Conservation (phyloP, 2,888 invertebrate species). For the Chrysomela aeneicollis region DNA sequence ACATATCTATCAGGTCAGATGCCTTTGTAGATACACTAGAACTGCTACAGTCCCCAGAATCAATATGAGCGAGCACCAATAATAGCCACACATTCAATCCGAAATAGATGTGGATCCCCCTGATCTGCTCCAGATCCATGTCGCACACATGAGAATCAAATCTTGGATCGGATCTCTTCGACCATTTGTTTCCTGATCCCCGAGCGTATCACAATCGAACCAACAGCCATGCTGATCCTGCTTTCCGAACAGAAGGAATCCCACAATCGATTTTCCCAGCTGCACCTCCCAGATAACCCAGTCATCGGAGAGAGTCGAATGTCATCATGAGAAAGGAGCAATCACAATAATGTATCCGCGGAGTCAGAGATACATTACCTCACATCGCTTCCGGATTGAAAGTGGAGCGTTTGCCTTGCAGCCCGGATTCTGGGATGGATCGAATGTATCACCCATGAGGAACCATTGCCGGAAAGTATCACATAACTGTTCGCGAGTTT, state of each 20-base stretch:
- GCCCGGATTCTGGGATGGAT: not conserved
- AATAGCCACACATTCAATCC: too few relatives aligned
- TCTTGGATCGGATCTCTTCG: not conserved
- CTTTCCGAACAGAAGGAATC: not conserved
- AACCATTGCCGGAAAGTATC: not conserved
- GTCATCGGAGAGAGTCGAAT: slow-evolving; percentile 30
- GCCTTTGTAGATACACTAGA: too few relatives aligned
- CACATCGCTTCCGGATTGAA: slow-evolving; percentile 36
- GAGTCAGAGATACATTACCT: slow-evolving; percentile 35
- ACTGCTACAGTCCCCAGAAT: too few relatives aligned
- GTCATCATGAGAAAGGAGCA: slow-evolving; percentile 36
- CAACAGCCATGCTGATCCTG: not conserved
- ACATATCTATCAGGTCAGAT: too few relatives aligned
- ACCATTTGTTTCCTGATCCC: not conserved
- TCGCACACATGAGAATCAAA: not conserved
- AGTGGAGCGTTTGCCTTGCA: slow-evolving; percentile 3
- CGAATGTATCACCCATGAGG: not conserved
- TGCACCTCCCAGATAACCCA: slow-evolving; percentile 25
- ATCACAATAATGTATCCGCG: slow-evolving; percentile 37
- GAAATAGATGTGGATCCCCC: too few relatives aligned
- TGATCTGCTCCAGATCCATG: too few relatives aligned
- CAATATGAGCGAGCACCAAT: too few relatives aligned
- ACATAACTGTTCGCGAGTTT: too few relatives aligned
- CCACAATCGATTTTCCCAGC: slow-evolving; percentile 25
- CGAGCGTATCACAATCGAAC: not conserved